Base-by-base conservation (phyloP, 1,140 invertebrate genomes). In the Lerema accius region DNA sequence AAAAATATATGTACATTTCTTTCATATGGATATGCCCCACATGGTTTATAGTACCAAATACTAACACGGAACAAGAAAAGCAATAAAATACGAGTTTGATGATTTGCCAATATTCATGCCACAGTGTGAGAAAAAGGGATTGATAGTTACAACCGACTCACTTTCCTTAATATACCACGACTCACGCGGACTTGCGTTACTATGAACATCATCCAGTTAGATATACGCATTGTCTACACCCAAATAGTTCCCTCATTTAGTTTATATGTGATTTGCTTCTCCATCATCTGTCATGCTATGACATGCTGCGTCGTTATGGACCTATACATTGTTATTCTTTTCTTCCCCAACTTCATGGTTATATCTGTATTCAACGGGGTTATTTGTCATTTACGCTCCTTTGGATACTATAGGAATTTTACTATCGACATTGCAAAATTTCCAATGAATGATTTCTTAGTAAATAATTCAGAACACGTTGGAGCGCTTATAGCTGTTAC, bases 331-430 rank as follows among this genome's bases (percentile, higher is more conserved):
- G 62, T 58, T 64, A 53, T 49, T 40, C 49, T 37, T 63, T 55
- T 63, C 26, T 55, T 46, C 14, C 23, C 19, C 62, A n/a, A 23
- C 11, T 59, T 49, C 50, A 39, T 32, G 51, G 45, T 60, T 61
- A 50, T 64, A 55, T 43, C 39, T 55, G 61, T 59, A 66, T 67
- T 67, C 64, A 63, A 70, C 55, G 53, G 43, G 23, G 65, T 63
- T 62, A 73, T 70, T 73, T 73, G 65, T 70, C 65, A 70, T 68
- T 71, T 46, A 67, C 68, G 71, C 65, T 73, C 63, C 63, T 63
- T 56, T 62, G 69, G 64, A 67, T 72, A 63, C 64, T 60, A 67
- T 51, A 67, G 67, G 69, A 64, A 69, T 75, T 67, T 75, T 67
- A 75, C 4, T 39, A 49, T 39, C 46, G 32, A 26, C 16, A 55